Conservation (phyloP, 2,797 vertebrate species). For the Tiaroga cobitis region DNA sequence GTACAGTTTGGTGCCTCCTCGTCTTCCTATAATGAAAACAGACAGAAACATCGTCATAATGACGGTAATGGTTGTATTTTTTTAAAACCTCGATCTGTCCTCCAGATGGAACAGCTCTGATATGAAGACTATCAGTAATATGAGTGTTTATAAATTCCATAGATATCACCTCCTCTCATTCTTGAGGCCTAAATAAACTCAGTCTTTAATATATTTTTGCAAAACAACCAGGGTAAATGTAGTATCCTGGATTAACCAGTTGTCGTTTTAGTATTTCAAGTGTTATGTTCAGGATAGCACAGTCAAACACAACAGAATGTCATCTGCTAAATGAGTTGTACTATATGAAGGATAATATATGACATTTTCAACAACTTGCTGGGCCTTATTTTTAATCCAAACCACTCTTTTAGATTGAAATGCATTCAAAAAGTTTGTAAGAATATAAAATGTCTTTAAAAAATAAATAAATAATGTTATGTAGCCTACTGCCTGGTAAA, state of each 20-base stretch:
- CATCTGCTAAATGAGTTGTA: neutral
- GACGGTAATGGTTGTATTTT: neutral
- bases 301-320: neutral
- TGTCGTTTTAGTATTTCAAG: no score
- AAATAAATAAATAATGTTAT: no score
- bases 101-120: constrained; percentile 12
- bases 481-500: no score
- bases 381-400: neutral
- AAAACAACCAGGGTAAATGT: constrained; percentile 17
- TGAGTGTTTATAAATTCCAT: neutral
- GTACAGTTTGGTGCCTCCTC: neutral
- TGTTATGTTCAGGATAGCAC: no score
- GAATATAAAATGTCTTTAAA: neutral
- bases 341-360: neutral
- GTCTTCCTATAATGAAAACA: neutral
- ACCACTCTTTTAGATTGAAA: neutral
- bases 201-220: neutral
- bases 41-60: neutral
- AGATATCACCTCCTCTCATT: neutral
- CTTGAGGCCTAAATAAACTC: neutral
- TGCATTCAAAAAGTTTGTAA: neutral
- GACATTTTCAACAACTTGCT: neutral
- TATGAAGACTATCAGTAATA: neutral
- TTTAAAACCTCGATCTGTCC: neutral
- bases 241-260: no score